Percentiles rank a stretch among this genome's conserved stretches.
These are phyloP conservation scores for Propithecus coquereli DNA, from an alignment of 2,113 vertebrate species.

Conservation along the genomic window DNA sequence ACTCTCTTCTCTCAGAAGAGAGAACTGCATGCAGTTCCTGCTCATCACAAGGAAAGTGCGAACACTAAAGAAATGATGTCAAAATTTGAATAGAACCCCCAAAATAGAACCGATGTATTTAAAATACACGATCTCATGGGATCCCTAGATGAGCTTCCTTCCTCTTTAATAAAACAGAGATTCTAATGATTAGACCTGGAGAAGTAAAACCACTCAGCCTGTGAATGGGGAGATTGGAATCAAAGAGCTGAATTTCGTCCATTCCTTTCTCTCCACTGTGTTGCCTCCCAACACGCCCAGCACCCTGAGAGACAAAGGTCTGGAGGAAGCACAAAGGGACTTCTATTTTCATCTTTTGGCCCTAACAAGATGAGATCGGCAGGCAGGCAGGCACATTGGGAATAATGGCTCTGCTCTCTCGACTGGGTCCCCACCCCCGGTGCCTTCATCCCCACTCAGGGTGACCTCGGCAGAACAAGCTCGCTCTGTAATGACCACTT, in stretches of 20 bases:
- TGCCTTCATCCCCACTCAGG: constrained; percentile 31
- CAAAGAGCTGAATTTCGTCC: constrained; percentile 35
- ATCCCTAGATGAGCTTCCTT: background rate
- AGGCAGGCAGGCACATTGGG: constrained; percentile 55
- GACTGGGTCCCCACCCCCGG: background rate
- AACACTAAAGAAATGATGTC: background rate
- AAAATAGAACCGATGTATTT: constrained; percentile 10
- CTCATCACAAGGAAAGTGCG: background rate
- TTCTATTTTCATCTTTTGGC: constrained; percentile 61
- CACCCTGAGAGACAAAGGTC: constrained; percentile 47
- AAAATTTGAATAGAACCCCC: background rate
- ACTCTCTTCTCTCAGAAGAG: background rate
- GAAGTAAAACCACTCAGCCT: constrained; percentile 47
- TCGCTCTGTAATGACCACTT: constrained; percentile 70
- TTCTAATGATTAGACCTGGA: background rate
- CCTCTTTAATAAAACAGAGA: constrained; percentile 16
- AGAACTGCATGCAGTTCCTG: background rate
- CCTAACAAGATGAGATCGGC: constrained; percentile 59
- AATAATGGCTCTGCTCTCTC: constrained; percentile 63
- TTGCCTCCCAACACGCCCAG: background rate
- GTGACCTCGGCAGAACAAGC: constrained; percentile 69
- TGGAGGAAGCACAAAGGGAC: constrained; percentile 60
- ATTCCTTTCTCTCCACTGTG: background rate
- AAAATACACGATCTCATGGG: background rate
- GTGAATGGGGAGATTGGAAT: constrained; percentile 49